Conservation (phyloP, 2,113 vertebrate genomes). For the Coregonus clupeaformis region DNA sequence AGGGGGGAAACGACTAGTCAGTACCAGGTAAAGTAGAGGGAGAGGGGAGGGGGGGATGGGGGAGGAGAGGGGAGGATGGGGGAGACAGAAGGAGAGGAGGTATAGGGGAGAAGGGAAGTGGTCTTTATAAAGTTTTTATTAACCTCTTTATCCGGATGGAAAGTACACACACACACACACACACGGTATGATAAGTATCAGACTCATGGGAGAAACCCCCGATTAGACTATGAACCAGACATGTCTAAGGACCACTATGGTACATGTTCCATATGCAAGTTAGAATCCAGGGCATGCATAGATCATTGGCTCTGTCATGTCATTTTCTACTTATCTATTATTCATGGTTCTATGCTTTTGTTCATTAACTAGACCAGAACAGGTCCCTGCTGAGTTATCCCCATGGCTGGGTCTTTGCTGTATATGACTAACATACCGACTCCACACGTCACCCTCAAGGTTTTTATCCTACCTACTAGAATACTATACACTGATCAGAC, state of each 20-base stretch:
- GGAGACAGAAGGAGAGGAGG: not conserved
- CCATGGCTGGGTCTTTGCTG: too few relatives aligned
- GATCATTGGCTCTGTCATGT: not conserved
- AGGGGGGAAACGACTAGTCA: conserved; percentile 67
- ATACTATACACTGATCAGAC: not conserved
- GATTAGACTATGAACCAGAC: not conserved
- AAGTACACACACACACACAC: too few relatives aligned
- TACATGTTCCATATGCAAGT: not conserved
- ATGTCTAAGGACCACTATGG: not conserved
- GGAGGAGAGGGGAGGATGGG: not conserved
- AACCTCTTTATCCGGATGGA: too few relatives aligned
- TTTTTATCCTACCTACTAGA: too few relatives aligned
- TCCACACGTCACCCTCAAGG: too few relatives aligned
- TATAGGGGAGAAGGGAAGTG: not conserved
- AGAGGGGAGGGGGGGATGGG: not conserved
- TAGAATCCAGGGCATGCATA: not conserved
- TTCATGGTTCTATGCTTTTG: not conserved
- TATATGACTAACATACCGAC: too few relatives aligned
- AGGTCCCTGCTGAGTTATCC: not conserved
- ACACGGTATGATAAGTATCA: not conserved
- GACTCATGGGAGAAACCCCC: not conserved
- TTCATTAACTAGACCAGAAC: not conserved
- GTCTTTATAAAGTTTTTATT: not conserved
- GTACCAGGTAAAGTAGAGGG: conserved; percentile 70
- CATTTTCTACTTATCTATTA: not conserved